Evolutionary conservation across 2,888 invertebrate species (phyloP), one percentile per base, ranked within the genome.

Genomic region (Stegophylla sp.): DNA sequence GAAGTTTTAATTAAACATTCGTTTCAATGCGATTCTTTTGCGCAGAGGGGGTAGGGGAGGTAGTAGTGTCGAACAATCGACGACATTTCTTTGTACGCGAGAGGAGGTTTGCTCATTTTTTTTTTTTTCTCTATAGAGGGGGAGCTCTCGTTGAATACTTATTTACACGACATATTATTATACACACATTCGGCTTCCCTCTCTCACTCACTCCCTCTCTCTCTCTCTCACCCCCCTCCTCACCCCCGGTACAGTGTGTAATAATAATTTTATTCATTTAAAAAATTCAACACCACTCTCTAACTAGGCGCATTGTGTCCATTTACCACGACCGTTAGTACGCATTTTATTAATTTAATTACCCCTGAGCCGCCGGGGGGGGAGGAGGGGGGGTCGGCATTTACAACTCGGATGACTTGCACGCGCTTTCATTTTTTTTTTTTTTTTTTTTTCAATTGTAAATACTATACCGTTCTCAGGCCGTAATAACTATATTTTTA

Each of bases 251-350:
- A n/a, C n/a, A n/a, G n/a, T n/a, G 26, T 56, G 5, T 59, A 34
- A 23, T 63, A 71, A 79, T 79, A 79, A 79, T 79, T n/a, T n/a
- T 79, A 71, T 69, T 79, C 69, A 79, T 79, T 79, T 79, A 79
- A 79, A 79, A 79, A 79, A 79, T 71, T 61, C 79, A 79, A 71
- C 69, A 71, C 51, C 79, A 79, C 79, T 79, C 79, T 79, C 79
- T 79, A 79, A 79, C 79, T 69, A 79, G 79, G 71, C 59, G 67
- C 23, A 79, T 79, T 79, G 79, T 79, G 51, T 71, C 79, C 48
- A 63, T 79, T 79, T 79, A 79, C 69, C 67, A n/a, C n/a, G 2
- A 71, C 69, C 79, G 69, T 79, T 79, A 79, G 79, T 71, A 34
- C 51, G 69, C 71, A 51, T 79, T 79, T 79, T 71, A 79, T 79